Conservation (phyloP, 2,797 vertebrate genomes). For the Rhinophrynus dorsalis region DNA sequence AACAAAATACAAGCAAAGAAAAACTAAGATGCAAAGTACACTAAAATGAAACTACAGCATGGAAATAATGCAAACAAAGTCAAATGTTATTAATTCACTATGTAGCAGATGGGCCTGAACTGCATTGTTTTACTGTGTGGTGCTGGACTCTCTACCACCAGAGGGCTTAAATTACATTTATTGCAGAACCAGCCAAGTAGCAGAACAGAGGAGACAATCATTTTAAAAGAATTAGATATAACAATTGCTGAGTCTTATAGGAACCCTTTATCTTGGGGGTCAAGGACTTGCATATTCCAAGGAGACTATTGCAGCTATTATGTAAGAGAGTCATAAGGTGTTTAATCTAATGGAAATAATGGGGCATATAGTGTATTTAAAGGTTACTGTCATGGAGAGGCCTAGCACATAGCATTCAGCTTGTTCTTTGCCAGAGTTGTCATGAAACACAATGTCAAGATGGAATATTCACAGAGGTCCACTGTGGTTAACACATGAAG, state of each 20-base stretch:
- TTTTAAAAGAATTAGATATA: conserved; percentile 5
- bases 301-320: background rate
- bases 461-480: no score
- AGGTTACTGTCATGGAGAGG: background rate
- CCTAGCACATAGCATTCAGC: background rate
- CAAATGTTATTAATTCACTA: background rate
- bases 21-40: no score
- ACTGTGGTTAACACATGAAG: no score
- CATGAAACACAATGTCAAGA: no score
- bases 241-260: conserved; percentile 1
- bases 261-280: background rate
- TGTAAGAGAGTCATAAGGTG: background rate
- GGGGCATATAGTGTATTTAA: conserved; percentile 4
- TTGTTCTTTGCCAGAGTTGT: background rate
- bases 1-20: no score
- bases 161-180: conserved; percentile 5
- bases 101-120: background rate
- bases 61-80: no score
- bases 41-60: background rate
- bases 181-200: background rate
- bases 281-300: conserved; percentile 12
- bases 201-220: background rate
- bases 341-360: conserved; percentile 26
- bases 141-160: background rate
- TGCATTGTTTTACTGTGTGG: background rate